A percentile compares a stretch with the other conserved stretches of the same genome.
Conservation (phyloP, 1,140 invertebrate genomes). For the Pectinophora gossypiella region DNA sequence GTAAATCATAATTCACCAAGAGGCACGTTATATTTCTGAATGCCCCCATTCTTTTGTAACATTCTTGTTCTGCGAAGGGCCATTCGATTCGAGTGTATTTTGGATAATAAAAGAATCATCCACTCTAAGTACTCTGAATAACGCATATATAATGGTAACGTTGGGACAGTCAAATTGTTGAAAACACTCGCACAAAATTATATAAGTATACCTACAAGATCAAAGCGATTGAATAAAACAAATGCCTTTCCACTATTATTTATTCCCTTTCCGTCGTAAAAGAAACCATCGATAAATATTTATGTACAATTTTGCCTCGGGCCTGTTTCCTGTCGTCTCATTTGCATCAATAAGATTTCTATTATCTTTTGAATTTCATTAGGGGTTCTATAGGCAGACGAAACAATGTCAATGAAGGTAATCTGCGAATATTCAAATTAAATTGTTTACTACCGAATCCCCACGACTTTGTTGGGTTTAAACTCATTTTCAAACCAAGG, state of each 20-base stretch:
- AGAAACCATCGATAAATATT: not conserved
- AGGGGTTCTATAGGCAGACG: not conserved
- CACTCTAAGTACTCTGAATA: too few relatives aligned
- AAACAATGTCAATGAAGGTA: not conserved
- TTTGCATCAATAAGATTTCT: slow-evolving; percentile 2
- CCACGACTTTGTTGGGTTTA: too few relatives aligned
- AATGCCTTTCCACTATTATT: not conserved
- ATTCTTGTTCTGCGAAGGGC: not conserved
- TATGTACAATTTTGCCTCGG: too few relatives aligned
- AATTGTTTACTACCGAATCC: not conserved
- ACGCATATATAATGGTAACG: too few relatives aligned
- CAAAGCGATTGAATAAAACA: too few relatives aligned
- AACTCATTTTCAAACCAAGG: too few relatives aligned
- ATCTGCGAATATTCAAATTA: not conserved
- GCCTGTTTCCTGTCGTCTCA: not conserved
- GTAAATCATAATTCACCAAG: not conserved
- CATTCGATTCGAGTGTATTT: not conserved
- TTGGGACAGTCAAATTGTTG: too few relatives aligned
- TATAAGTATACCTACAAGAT: too few relatives aligned
- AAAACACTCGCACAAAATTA: too few relatives aligned
- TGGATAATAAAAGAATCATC: not conserved
- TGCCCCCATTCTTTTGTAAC: not conserved
- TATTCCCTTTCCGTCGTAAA: not conserved
- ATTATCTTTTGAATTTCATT: slow-evolving; percentile 2
- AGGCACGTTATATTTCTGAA: not conserved